Conservation (phyloP, 2,113 vertebrate species). For the Formicarius rufipectus region DNA sequence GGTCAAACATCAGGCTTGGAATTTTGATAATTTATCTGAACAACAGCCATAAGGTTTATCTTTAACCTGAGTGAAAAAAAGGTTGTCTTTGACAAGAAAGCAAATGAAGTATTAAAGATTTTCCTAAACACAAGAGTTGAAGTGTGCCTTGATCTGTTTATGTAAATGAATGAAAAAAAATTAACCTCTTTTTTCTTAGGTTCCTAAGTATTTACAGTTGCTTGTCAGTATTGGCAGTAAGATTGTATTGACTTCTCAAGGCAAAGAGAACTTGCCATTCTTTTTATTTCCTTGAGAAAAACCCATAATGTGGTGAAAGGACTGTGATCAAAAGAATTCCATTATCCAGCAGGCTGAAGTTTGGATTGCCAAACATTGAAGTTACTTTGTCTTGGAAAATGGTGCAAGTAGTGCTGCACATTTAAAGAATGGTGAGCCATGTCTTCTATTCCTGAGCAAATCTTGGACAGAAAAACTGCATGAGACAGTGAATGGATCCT, state of each 20-base stretch:
- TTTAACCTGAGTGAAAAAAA: conserved; percentile 7
- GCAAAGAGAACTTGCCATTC: neutral
- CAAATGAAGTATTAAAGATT: neutral
- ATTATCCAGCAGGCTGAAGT: neutral
- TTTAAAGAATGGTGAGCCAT: neutral
- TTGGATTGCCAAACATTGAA: neutral
- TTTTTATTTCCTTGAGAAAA: neutral
- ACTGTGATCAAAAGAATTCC: neutral
- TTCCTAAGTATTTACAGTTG: neutral
- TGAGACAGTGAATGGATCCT: neutral
- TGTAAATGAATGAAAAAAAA: neutral
- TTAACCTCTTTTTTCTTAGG: neutral
- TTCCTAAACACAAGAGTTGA: neutral
- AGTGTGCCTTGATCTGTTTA: neutral
- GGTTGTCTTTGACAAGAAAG: conserved; percentile 9
- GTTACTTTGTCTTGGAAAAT: neutral
- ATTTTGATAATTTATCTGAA: conserved; percentile 4
- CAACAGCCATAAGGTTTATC: neutral
- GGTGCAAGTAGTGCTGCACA: neutral
- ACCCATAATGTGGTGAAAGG: neutral
- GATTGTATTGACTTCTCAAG: neutral
- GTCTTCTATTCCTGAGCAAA: neutral
- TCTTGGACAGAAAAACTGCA: neutral
- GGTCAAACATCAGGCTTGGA: neutral
- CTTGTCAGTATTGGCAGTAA: neutral